Evolutionary conservation across 2,797 vertebrate genomes (phyloP).

Genomic region (Agapornis canus): DNA sequence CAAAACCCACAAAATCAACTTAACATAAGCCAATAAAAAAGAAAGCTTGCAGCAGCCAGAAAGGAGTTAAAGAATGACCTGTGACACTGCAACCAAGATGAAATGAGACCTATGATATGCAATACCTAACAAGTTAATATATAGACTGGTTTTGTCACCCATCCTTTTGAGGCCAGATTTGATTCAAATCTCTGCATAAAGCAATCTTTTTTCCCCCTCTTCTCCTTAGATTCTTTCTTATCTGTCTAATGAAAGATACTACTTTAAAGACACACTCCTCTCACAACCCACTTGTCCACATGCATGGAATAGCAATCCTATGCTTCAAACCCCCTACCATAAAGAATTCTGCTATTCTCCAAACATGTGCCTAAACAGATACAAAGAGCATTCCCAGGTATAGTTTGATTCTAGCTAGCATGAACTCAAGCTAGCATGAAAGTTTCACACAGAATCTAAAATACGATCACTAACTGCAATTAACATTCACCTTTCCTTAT

Average conservation of each 20-base stretch:
- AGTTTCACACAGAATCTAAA: background rate
- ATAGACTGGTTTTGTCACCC: background rate
- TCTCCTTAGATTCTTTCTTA: background rate
- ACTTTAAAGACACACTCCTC: background rate
- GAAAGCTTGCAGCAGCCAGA: background rate
- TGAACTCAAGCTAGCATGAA: background rate
- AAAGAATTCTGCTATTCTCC: background rate
- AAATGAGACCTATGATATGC: background rate
- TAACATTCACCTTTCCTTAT: background rate
- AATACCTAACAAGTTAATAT: background rate
- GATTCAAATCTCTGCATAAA: background rate
- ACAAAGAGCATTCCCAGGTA: background rate
- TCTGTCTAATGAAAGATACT: background rate
- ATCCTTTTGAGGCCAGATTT: background rate
- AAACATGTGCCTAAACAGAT: background rate
- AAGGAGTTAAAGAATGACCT: background rate
- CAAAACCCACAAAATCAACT: background rate
- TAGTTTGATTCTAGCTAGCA: background rate
- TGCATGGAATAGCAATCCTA: rapidly evolving
- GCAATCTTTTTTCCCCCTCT: background rate
- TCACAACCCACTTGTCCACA: background rate
- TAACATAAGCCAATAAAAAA: background rate
- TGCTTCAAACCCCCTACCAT: background rate
- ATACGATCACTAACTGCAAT: background rate
- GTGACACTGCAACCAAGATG: background rate